Evolutionary conservation across 2,113 vertebrate genomes (phyloP).

Genomic region (Heterotis niloticus): DNA sequence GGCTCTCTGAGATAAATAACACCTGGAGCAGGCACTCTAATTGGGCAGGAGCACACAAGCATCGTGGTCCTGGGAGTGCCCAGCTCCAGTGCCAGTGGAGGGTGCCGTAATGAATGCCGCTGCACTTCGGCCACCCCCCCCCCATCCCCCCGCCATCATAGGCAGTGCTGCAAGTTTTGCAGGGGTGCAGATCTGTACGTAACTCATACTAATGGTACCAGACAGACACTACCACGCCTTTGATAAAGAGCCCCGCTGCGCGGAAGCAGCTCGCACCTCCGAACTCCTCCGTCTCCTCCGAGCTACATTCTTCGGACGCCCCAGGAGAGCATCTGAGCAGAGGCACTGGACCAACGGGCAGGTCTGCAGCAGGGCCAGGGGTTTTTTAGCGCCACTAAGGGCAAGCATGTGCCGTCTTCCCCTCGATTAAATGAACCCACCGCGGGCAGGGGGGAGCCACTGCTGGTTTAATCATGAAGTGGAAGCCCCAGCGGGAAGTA

Average conservation of each 20-base stretch:
- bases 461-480: slow-evolving; percentile 28
- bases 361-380: not conserved
- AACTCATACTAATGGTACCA: slow-evolving; percentile 37
- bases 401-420: not conserved
- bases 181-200: not conserved
- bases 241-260: slow-evolving; percentile 49
- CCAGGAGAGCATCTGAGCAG: not conserved
- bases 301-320: not conserved
- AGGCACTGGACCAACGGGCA: not conserved
- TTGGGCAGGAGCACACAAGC: not conserved
- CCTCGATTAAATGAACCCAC: slow-evolving; percentile 23
- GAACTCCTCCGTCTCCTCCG: not conserved
- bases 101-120: not conserved
- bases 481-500: not conserved
- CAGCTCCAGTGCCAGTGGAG: not conserved
- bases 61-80: not conserved
- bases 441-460: not conserved
- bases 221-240: slow-evolving; percentile 54
- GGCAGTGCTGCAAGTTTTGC: not conserved
- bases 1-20: slow-evolving; percentile 13
- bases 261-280: slow-evolving; percentile 25
- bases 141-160: not conserved
- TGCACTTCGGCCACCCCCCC: not conserved
- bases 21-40: not conserved
- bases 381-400: not conserved